Evolutionary conservation across 2,797 vertebrate genomes (phyloP).

Genomic region (Chaetophractus vellerosus): DNA sequence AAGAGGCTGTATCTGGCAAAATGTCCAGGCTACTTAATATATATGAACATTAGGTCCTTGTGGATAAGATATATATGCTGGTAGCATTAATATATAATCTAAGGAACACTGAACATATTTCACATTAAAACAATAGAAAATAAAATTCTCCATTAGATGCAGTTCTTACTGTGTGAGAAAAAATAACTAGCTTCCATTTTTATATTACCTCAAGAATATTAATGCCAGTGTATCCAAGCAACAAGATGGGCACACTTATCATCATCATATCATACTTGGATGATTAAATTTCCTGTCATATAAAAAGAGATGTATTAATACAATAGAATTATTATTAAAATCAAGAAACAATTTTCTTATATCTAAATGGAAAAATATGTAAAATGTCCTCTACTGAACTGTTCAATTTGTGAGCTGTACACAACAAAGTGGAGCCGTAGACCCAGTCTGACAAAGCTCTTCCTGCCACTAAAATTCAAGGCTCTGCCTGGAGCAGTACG

Average conservation of each 20-base stretch:
- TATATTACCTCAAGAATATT: constrained; percentile 55
- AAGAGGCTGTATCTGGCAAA: background rate
- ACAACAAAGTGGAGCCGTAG: background rate
- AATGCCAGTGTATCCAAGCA: constrained; percentile 63
- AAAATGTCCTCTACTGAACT: background rate
- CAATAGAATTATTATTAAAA: background rate
- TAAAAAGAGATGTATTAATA: constrained; percentile 53
- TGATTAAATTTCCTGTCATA: constrained; percentile 65
- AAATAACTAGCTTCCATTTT: constrained; percentile 43
- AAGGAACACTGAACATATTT: background rate
- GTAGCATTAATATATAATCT: background rate
- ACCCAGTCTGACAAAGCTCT: background rate
- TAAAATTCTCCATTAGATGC: background rate
- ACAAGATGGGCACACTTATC: constrained; percentile 59
- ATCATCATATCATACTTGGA: constrained; percentile 54
- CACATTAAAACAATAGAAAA: constrained; percentile 44
- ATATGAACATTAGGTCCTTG: background rate
- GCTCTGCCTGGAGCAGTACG: background rate
- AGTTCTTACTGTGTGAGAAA: background rate
- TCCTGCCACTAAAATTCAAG: background rate
- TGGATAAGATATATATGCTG: background rate
- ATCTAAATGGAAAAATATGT: background rate
- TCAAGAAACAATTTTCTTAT: constrained; percentile 18
- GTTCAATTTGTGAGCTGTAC: background rate
- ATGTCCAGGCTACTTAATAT: background rate